Evolutionary conservation across 2,113 vertebrate species (phyloP), one percentile per base, ranked within the genome.

Genomic region (Stercorarius parasiticus): DNA sequence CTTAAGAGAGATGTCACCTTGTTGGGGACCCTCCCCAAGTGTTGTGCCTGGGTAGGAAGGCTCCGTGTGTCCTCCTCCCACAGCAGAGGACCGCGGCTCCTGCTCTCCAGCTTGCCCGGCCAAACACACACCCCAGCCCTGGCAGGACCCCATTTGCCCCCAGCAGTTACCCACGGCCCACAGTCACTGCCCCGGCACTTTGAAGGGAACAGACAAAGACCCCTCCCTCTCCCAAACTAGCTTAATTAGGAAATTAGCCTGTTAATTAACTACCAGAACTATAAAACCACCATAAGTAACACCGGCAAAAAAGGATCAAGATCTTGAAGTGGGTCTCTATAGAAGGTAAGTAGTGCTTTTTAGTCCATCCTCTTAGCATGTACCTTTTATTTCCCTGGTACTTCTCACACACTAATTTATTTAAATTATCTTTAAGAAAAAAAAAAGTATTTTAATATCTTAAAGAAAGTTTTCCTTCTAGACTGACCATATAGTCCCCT

Each of bases 401-500:
- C 6, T 67, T 69, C 6, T 49, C 9, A 11, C 1, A 2, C 6
- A 1, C 0, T n/a, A 7, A 22, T 17, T 40, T 32, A 18, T 7
- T 53, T 49, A 8, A 23, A 18, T 11, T 22, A 8, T 20, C 6
- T 56, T 67, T 45, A 47, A 34, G 61, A 9, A 1, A 6, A 15
- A 79, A 36, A 59, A 58, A 36, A 36, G 8, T 2, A 0, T 1
- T 65, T 65, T 29, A 30, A 5, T 25, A 1, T 69, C 7, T 67
- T 32, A 23, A 72, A 27, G 25, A 70, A 66, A 5, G 0, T 0
- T 62, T 65, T 52, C 1, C 0, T 47, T 36, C 12, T 29, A 43
- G 9, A 4, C 1, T 36, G 27, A 10, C 4, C 0, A 4, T 2
- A 8, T 0, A 38, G 5, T 0, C 1, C 7, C 2, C 5, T 5